phyloP scores from a whole-genome alignment of 2,888 invertebrate species.

The Esperia sulphurella region DNA sequence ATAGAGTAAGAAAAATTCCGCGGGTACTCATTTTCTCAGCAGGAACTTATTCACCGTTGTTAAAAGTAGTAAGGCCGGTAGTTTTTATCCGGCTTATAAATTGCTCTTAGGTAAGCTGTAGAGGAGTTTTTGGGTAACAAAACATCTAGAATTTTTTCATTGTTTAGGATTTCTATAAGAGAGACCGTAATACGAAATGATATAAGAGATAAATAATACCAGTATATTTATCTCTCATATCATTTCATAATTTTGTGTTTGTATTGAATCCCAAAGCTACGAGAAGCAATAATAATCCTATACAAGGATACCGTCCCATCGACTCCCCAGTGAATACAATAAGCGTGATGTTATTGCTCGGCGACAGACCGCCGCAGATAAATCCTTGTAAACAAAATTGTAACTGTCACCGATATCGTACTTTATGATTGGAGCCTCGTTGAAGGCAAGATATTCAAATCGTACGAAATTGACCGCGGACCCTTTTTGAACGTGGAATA shows the following conservation, averaged over 20 bases:
- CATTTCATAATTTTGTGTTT: conserved; percentile 2
- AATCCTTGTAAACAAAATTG: conserved; percentile 70
- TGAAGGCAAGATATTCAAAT: conserved; percentile 58
- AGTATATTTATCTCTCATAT: background rate
- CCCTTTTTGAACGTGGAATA: conserved; percentile 46
- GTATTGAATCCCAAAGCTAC: conserved; percentile 3
- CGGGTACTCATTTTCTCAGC: too few species aligned
- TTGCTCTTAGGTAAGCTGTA: too few species aligned
- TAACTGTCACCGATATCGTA: conserved; percentile 64
- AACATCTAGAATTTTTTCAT: too few species aligned
- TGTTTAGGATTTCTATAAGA: too few species aligned
- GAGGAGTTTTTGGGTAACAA: too few species aligned
- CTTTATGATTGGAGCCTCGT: conserved; percentile 58
- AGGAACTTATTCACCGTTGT: too few species aligned
- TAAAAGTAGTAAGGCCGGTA: too few species aligned
- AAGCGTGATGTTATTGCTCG: conserved; percentile 22
- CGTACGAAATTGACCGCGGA: conserved; percentile 52
- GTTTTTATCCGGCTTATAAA: too few species aligned
- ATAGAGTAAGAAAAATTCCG: too few species aligned
- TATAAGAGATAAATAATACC: too few species aligned
- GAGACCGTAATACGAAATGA: too few species aligned
- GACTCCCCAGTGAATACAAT: conserved; percentile 6
- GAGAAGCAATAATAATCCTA: background rate
- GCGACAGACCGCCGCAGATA: conserved; percentile 37
- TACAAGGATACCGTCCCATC: background rate